A percentile compares a stretch with the other conserved stretches of the same genome.
These are phyloP conservation scores for Mola mola DNA, from an alignment of 2,113 vertebrate genomes.

Conservation along the genomic window DNA sequence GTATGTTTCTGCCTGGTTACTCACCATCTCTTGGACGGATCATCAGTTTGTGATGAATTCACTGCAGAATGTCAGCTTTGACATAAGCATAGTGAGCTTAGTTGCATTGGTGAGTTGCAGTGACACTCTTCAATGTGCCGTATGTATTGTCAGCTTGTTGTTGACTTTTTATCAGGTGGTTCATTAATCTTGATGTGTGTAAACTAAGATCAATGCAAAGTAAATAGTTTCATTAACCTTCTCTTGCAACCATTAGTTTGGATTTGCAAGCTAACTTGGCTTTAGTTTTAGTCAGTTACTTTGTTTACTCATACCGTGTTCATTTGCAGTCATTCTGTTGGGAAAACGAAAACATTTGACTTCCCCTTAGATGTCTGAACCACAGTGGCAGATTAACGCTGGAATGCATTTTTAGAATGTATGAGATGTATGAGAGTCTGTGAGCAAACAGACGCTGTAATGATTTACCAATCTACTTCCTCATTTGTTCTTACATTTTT, in stretches of 20 bases:
- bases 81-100: conserved; percentile 93
- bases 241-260: not conserved
- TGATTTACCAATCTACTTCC: conserved; percentile 47
- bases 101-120: conserved; percentile 88
- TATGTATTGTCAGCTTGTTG: not conserved
- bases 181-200: not conserved
- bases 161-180: not conserved
- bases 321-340: no score
- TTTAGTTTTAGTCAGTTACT: not conserved
- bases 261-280: no score
- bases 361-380: not conserved
- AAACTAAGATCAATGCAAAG: conserved; percentile 2
- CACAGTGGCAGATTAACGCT: not conserved
- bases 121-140: not conserved
- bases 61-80: conserved; percentile 91
- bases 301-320: not conserved
- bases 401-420: not conserved
- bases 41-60: conserved; percentile 85
- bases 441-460: conserved; percentile 14
- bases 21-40: conserved; percentile 92
- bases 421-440: conserved; percentile 1
- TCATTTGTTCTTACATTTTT: conserved; percentile 39
- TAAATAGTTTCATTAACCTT: not conserved
- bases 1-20: conserved; percentile 95
- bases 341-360: not conserved